These are phyloP conservation scores for Drosophila nigritarsus DNA, from an alignment of 2,888 invertebrate species.

Conservation along the genomic window DNA sequence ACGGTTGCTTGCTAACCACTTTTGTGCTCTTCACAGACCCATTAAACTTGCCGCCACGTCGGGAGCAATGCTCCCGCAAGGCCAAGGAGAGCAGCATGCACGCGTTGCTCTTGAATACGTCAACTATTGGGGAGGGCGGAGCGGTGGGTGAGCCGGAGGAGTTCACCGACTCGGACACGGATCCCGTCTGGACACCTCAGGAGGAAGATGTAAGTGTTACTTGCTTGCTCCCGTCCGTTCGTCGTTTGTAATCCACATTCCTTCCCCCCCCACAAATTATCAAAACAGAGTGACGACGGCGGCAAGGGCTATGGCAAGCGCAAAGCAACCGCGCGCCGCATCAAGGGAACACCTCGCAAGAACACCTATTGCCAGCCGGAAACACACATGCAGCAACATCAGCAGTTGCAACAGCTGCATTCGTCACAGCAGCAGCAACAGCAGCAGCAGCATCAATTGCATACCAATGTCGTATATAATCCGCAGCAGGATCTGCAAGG, in stretches of 20 bases:
- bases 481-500: constrained; percentile 78
- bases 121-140: constrained; percentile 69
- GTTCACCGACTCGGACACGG: constrained; percentile 88
- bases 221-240: constrained; percentile 24
- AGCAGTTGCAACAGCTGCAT: constrained; percentile 56
- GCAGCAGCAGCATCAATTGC: constrained; percentile 53
- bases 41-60: constrained; percentile 86
- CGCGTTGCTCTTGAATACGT: constrained; percentile 85
- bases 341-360: constrained; percentile 81
- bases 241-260: constrained; percentile 37
- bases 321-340: constrained; percentile 77
- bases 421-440: constrained; percentile 56
- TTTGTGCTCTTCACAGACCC: constrained; percentile 84
- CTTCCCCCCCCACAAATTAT: constrained; percentile 6
- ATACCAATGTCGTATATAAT: constrained; percentile 70
- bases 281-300: constrained; percentile 77
- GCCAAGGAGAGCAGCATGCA: constrained; percentile 89
- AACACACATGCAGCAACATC: constrained; percentile 63
- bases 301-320: constrained; percentile 79
- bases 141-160: constrained; percentile 87
- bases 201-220: constrained; percentile 85
- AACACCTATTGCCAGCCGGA: constrained; percentile 70
- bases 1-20: constrained; percentile 57
- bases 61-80: constrained; percentile 88
- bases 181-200: constrained; percentile 91